Base-by-base conservation (phyloP, 2,888 invertebrate genomes). In the Eilema caniola region DNA sequence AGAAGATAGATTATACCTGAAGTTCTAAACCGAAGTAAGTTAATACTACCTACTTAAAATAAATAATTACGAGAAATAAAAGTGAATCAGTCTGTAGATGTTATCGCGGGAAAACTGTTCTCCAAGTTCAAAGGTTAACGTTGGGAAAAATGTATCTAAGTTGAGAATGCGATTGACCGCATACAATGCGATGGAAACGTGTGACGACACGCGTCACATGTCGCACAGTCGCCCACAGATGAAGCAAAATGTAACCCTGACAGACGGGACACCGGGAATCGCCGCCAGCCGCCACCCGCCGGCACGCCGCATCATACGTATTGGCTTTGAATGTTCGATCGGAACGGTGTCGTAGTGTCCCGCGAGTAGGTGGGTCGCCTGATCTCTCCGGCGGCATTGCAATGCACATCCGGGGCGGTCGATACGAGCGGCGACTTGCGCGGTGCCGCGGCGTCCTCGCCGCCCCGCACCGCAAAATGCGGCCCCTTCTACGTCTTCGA, bases 401-500 rank as follows among this genome's bases (percentile, higher is more conserved):
- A 86, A 90, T 93, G 93, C 93, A 94, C 90, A 94, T 93, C 94
- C 94, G 94, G 93, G 90, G 89, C 93, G 94, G 94, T 95, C 95
- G 95, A 94, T 95, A 95, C 91, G 85, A 86, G 83, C 87, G 88
- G 85, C 92, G 94, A 94, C 92, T 93, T 95, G 94, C 94, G 94
- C 94, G 90, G 85, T 92, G 81, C 88, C 89, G 89, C 81, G 87
- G 86, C 89, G 86, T 85, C 88, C 89, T 83, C 88, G 77, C 75
- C 84, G 63, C 88, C 88, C 89, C 89, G 85, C 91, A 60, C 85
- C 86, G 74, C 83, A 71, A 81, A 53, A 79, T 80, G 77, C 75
- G 71, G 75, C 80, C 86, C 85, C 87, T 88, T 83, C n/a, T 88
- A 80, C 90, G 88, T 88, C 88, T 87, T 86, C 74, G 77, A 78